Evolutionary conservation across 2,888 invertebrate genomes (phyloP).

Genomic region (Dinocampus coccinellae): DNA sequence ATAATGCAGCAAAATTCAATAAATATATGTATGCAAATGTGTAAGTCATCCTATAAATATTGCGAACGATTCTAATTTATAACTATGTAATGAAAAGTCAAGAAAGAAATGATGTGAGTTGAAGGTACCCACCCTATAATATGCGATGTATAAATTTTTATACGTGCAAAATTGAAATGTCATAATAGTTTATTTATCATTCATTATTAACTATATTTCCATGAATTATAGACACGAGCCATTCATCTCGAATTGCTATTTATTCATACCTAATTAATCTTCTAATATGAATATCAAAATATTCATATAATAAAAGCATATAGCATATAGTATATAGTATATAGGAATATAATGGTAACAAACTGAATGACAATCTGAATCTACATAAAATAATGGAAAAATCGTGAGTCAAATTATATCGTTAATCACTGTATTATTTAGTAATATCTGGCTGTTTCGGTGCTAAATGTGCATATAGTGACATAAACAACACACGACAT

Average conservation of each 20-base stretch:
- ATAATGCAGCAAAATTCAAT: background rate
- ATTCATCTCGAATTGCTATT: background rate
- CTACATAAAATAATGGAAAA: background rate
- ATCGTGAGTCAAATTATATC: background rate
- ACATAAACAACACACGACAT: constrained; percentile 33
- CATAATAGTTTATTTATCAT: background rate
- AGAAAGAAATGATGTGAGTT: background rate
- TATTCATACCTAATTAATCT: background rate
- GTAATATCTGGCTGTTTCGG: background rate
- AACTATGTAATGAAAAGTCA: background rate
- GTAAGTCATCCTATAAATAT: background rate
- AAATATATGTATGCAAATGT: background rate
- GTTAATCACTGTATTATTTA: background rate
- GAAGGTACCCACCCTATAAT: background rate
- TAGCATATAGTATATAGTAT: too few species aligned
- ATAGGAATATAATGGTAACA: background rate
- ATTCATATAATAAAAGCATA: constrained; percentile 19
- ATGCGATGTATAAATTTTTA: constrained; percentile 12
- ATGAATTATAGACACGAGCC: background rate
- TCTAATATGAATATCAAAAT: constrained; percentile 15
- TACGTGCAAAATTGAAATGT: background rate
- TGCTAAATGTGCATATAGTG: constrained; percentile 41
- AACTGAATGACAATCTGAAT: background rate
- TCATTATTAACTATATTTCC: background rate
- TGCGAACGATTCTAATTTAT: background rate